These are phyloP conservation scores for Plecturocebus donacophilus DNA, from an alignment of 2,113 vertebrate species.

Conservation along the genomic window DNA sequence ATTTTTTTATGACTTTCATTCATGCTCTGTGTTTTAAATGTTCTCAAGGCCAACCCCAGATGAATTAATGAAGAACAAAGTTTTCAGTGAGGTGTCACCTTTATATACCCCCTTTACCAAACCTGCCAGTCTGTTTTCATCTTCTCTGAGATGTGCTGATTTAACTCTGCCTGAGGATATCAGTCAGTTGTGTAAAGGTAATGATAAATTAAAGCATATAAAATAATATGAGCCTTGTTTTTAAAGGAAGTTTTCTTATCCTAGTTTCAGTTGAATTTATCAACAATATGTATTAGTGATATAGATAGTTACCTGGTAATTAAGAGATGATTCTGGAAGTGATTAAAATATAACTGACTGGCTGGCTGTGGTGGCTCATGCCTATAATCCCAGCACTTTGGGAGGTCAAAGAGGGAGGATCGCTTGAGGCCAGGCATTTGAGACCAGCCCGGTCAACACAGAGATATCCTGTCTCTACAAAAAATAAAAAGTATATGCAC, in stretches of 20 bases:
- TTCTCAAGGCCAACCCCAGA: conserved; percentile 90
- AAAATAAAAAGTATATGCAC: too few species aligned
- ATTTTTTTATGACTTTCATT: conserved; percentile 1
- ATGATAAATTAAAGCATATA: conserved; percentile 21
- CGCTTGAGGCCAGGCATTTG: too few species aligned
- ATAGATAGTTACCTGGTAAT: neutral
- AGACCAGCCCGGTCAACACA: too few species aligned
- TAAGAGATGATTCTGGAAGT: conserved; percentile 34
- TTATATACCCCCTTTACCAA: conserved; percentile 88
- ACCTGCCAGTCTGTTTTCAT: conserved; percentile 93
- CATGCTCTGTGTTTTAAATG: conserved; percentile 36
- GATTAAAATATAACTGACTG: conserved; percentile 20
- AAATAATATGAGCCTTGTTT: neutral
- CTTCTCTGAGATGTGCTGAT: conserved; percentile 93
- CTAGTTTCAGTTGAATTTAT: neutral
- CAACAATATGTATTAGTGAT: neutral
- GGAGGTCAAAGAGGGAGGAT: too few species aligned
- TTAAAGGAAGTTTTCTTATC: neutral
- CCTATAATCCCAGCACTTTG: too few species aligned
- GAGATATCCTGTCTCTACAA: too few species aligned
- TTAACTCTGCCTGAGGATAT: conserved; percentile 96
- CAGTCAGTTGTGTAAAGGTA: conserved; percentile 94
- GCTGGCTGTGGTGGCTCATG: too few species aligned
- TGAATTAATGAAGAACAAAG: conserved; percentile 88
- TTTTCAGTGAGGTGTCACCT: conserved; percentile 90